A percentile compares a stretch with the other conserved stretches of the same genome.
These are phyloP conservation scores for Amphipyra berbera DNA, from an alignment of 2,888 invertebrate genomes.

Conservation along the genomic window DNA sequence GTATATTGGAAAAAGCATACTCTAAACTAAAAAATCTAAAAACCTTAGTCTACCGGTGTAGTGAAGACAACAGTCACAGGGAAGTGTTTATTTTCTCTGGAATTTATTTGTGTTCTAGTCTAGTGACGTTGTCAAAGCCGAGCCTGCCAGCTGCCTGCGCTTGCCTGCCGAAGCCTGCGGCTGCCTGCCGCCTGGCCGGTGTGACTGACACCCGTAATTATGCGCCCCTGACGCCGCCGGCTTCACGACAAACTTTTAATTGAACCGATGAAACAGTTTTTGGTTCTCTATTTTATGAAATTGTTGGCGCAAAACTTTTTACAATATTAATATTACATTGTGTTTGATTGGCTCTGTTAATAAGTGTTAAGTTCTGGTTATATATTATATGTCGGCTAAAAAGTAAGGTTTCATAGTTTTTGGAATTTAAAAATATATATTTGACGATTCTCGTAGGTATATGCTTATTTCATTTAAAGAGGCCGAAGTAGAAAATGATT, in stretches of 20 bases:
- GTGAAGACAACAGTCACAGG: constrained; percentile 7
- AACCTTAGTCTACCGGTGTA: not conserved
- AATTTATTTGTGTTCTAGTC: constrained; percentile 29
- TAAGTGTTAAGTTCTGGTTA: not conserved
- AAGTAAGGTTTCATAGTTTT: too few species aligned
- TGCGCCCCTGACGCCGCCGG: constrained; percentile 54
- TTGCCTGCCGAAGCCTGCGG: constrained; percentile 12
- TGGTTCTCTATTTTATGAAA: constrained; percentile 59
- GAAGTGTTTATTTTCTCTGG: constrained; percentile 21
- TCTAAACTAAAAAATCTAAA: too few species aligned
- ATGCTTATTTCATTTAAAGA: too few species aligned
- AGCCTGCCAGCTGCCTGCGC: constrained; percentile 16
- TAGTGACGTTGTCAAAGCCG: constrained; percentile 34
- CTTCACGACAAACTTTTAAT: constrained; percentile 73
- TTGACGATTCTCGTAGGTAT: too few species aligned
- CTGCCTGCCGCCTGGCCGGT: constrained; percentile 22
- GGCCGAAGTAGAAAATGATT: too few species aligned
- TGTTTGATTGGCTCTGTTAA: constrained; percentile 23
- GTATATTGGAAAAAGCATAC: not conserved
- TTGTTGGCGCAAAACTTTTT: constrained; percentile 52
- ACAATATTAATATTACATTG: constrained; percentile 43
- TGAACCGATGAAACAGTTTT: constrained; percentile 73
- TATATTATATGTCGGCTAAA: not conserved
- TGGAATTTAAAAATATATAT: too few species aligned
- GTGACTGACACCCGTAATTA: constrained; percentile 71